A percentile compares a stretch with the other conserved stretches of the same genome.
phyloP scores from a whole-genome alignment of 2,888 invertebrate genomes.

The Lydus trimaculatus region DNA sequence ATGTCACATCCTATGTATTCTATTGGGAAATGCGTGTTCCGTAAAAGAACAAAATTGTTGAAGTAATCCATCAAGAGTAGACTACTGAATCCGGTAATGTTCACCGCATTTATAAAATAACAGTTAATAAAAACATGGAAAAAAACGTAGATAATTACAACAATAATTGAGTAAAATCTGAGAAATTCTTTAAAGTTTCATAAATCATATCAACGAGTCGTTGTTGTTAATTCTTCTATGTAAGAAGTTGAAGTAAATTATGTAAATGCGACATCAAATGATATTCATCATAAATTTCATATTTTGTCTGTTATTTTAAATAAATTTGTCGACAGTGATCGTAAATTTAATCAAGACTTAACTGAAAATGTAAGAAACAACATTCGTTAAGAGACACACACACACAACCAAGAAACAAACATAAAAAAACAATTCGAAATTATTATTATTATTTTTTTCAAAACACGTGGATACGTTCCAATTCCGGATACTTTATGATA shows the following conservation, averaged over 20 bases:
- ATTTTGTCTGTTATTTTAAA: constrained; percentile 24
- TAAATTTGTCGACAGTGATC: constrained; percentile 21
- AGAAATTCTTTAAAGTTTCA: constrained; percentile 25
- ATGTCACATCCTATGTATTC: constrained; percentile 38
- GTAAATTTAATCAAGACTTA: constrained; percentile 20
- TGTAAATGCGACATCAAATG: constrained; percentile 16
- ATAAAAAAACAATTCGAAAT: neutral
- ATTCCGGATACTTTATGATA: constrained; percentile 3
- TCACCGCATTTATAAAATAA: constrained; percentile 43
- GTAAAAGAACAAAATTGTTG: constrained; percentile 49
- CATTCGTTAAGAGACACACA: neutral
- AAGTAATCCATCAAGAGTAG: constrained; percentile 41
- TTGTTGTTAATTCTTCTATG: constrained; percentile 12
- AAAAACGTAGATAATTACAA: constrained; percentile 20
- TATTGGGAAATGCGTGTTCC: constrained; percentile 44
- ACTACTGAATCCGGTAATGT: constrained; percentile 43
- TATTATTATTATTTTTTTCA: too few relatives aligned
- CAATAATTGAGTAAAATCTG: constrained; percentile 34
- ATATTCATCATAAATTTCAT: constrained; percentile 27
- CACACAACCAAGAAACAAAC: neutral
- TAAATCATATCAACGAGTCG: constrained; percentile 31
- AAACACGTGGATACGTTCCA: neutral
- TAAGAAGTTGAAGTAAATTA: constrained; percentile 19
- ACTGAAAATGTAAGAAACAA: neutral
- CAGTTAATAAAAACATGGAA: constrained; percentile 24